phyloP scores from a whole-genome alignment of 2,797 vertebrate species.

The Gastrophryne carolinensis region DNA sequence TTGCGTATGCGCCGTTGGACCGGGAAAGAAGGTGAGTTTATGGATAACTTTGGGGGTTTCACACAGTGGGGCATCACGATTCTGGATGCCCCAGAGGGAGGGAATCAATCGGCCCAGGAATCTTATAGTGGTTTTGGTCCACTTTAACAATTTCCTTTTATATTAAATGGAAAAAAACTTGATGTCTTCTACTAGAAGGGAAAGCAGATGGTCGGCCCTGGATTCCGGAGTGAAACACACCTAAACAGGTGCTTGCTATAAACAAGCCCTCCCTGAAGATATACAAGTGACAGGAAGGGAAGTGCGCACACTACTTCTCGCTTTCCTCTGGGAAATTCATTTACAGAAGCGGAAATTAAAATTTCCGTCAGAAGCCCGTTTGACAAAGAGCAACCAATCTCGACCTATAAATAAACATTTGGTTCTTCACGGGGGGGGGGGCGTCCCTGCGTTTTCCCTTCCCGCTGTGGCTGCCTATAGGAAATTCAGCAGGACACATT shows the following conservation, averaged over 20 bases:
- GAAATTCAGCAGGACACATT: background rate
- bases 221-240: no score
- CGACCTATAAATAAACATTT: background rate
- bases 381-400: background rate
- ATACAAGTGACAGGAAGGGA: background rate
- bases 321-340: background rate
- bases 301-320: background rate
- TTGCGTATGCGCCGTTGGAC: no score
- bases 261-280: background rate
- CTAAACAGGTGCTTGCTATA: background rate
- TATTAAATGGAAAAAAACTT: no score
- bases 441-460: background rate
- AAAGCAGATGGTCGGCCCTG: no score
- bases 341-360: slow-evolving; percentile 5
- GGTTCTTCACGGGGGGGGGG: background rate
- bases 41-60: no score
- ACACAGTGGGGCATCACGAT: no score
- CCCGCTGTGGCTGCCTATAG: background rate
- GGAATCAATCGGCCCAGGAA: no score
- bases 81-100: no score
- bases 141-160: no score
- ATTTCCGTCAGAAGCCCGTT: background rate
- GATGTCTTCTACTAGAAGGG: no score
- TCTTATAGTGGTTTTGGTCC: no score
- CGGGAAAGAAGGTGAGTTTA: no score